Evolutionary conservation across 2,113 vertebrate genomes (phyloP).

Genomic region (Oryzias celebensis): DNA sequence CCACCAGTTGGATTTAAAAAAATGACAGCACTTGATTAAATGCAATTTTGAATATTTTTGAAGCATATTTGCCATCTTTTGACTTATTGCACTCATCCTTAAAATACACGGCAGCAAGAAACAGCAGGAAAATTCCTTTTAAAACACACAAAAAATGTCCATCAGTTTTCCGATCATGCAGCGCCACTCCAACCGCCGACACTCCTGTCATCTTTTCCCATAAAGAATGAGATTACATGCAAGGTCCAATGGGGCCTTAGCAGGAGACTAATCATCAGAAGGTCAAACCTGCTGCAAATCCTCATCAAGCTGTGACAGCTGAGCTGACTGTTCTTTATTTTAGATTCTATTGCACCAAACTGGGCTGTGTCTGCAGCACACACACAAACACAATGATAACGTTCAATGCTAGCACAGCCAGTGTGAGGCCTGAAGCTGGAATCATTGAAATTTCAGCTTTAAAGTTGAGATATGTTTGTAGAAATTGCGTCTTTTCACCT

Average conservation of each 20-base stretch:
- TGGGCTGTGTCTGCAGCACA: slow-evolving; percentile 11
- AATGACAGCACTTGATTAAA: slow-evolving; percentile 25
- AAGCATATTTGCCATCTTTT: slow-evolving; percentile 21
- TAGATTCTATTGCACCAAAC: slow-evolving; percentile 18
- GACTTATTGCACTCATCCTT: slow-evolving; percentile 11
- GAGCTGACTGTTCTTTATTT: slow-evolving; percentile 30
- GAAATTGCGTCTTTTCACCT: slow-evolving; percentile 6
- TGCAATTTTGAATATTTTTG: slow-evolving; percentile 17
- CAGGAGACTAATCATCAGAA: slow-evolving; percentile 56
- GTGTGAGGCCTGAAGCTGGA: slow-evolving; percentile 12
- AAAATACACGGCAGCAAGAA: slow-evolving; percentile 7
- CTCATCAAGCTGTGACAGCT: slow-evolving; percentile 51
- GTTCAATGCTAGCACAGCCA: slow-evolving; percentile 38
- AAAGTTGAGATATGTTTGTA: not conserved
- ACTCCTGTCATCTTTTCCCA: slow-evolving; percentile 41
- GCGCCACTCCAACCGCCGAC: slow-evolving; percentile 40
- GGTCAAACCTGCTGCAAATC: slow-evolving; percentile 58
- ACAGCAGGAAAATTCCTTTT: slow-evolving; percentile 14
- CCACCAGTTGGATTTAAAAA: not conserved
- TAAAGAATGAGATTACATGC: slow-evolving; percentile 57
- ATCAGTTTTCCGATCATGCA: slow-evolving; percentile 44
- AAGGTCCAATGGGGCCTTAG: slow-evolving; percentile 48
- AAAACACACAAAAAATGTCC: slow-evolving; percentile 14
- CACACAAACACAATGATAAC: too few relatives aligned
- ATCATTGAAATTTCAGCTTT: slow-evolving; percentile 3